Evolutionary conservation across 2,888 invertebrate species (phyloP).

Genomic region (Margaritifera margaritifera): DNA sequence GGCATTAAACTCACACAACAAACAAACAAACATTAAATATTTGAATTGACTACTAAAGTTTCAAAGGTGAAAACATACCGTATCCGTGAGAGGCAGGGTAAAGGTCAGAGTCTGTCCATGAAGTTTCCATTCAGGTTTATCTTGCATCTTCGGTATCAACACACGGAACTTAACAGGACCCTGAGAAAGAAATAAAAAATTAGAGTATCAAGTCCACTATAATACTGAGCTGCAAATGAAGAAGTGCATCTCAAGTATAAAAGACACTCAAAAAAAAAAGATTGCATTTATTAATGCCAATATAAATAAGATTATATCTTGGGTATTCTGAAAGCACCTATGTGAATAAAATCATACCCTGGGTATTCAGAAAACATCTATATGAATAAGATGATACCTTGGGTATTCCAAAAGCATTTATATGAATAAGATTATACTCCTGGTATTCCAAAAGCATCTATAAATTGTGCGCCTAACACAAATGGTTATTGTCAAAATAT

Average conservation of each 20-base stretch:
- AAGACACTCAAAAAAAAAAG: too few species aligned
- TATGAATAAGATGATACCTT: neutral
- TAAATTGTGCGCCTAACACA: too few species aligned
- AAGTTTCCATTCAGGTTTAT: slow-evolving; percentile 95
- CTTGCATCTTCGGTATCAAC: slow-evolving; percentile 85
- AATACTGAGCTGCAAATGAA: too few species aligned
- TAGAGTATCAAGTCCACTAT: neutral
- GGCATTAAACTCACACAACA: too few species aligned
- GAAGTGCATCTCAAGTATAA: too few species aligned
- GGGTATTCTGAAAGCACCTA: neutral
- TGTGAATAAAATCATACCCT: neutral
- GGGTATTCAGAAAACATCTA: neutral
- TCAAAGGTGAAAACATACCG: slow-evolving; percentile 70
- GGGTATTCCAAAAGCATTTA: neutral
- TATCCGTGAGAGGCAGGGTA: slow-evolving; percentile 84
- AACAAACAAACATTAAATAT: too few species aligned
- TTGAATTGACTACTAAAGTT: neutral
- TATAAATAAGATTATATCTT: neutral
- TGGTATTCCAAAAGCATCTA: too few species aligned
- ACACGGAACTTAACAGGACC: slow-evolving; percentile 88
- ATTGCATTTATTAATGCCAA: too few species aligned
- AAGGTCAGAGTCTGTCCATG: slow-evolving; percentile 90
- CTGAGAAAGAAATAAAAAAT: slow-evolving; percentile 71
- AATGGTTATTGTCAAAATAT: too few species aligned
- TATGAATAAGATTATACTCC: neutral